Percentiles rank a stretch among this genome's conserved stretches.
Conservation (phyloP, 2,888 invertebrate genomes). For the Drosophila mayaguana region DNA sequence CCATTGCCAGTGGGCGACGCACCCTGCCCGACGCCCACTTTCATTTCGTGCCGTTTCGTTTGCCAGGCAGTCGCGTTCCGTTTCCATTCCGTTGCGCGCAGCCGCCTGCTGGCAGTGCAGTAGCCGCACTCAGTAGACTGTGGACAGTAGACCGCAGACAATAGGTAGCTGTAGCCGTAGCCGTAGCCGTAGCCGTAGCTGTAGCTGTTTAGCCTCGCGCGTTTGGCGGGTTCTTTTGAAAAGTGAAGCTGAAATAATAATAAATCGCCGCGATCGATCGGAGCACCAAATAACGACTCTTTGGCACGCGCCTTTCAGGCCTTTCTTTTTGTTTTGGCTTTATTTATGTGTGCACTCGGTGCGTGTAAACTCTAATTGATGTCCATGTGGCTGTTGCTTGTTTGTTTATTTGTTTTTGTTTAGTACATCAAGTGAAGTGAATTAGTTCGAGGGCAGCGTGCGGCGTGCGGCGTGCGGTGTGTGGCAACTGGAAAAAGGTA, state of each 20-base stretch:
- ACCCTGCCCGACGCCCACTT: slow-evolving; percentile 32
- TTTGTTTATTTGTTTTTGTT: slow-evolving; percentile 17
- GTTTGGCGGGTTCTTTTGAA: slow-evolving; percentile 49
- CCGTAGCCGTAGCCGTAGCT: slow-evolving; percentile 23
- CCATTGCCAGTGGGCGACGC: slow-evolving; percentile 16
- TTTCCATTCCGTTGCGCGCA: slow-evolving; percentile 15
- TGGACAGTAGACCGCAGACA: slow-evolving; percentile 15
- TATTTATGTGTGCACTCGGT: slow-evolving; percentile 16
- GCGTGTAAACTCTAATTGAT: slow-evolving; percentile 14
- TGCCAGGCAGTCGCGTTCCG: slow-evolving; percentile 18
- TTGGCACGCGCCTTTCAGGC: slow-evolving; percentile 59
- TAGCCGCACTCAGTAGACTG: slow-evolving; percentile 13
- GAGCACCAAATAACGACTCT: slow-evolving; percentile 21
- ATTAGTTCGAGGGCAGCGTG: neutral
- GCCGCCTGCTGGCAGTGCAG: slow-evolving; percentile 42
- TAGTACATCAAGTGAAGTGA: slow-evolving; percentile 41
- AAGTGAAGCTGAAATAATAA: neutral
- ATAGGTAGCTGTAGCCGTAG: slow-evolving; percentile 27
- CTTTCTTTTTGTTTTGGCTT: slow-evolving; percentile 32
- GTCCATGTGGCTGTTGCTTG: neutral
- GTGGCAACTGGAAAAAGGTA: slow-evolving; percentile 32
- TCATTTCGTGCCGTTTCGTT: slow-evolving; percentile 15
- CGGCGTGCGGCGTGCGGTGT: neutral
- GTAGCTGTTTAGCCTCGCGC: slow-evolving; percentile 15
- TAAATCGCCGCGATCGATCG: slow-evolving; percentile 20